Base-by-base conservation (phyloP, 1,140 invertebrate species). In the Drosophila burlai region DNA sequence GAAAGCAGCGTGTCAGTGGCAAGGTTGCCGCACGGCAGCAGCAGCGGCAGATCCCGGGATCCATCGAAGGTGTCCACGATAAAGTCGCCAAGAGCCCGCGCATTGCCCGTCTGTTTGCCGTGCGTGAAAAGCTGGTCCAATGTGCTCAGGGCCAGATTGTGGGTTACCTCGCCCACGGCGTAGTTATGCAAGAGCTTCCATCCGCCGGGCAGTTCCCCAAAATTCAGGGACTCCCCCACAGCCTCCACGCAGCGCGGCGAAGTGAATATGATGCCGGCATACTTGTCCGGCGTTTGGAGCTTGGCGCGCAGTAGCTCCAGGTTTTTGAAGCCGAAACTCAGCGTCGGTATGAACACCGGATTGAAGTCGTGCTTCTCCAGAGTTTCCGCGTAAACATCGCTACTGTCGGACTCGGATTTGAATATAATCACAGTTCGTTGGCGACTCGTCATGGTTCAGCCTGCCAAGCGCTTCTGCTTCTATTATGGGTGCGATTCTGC, bases 21-120 rank as follows among this genome's bases (percentile, higher is more conserved):
- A 34, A 94, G 72, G 67, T 94, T 94, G 7, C 94, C 94, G 81
- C 94, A 94, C 0, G 94, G 94, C 68, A 94, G 93, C 16, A 95
- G 80, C 63, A 94, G 92, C 45, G 93, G 94, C 60, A 91, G 64
- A 15, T 75, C 68, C 31, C 50, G 63, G 3, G 76, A 93, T 0
- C 92, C 92, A 49, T 93, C 91, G 26, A 93, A 94, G 36, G 94
- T 94, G 18, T 93, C 91, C 42, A 93, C 73, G 34, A 95, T 94
- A 3, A 89, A 91, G 38, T 93, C 93, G 9, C 93, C 93, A 24
- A 95, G 73, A 57, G 93, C 94, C 31, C 93, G 92, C 24, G 94
- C 94, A 91, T 94, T 94, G 4, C 94, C 94, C 59, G 94, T 93
- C 43, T 93, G 91, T 9, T 92, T 92, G 24, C 94, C 94, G 1